Evolutionary conservation across 2,797 vertebrate genomes (phyloP), one percentile per base, ranked within the genome.

Genomic region (Cichlasoma orientale): DNA sequence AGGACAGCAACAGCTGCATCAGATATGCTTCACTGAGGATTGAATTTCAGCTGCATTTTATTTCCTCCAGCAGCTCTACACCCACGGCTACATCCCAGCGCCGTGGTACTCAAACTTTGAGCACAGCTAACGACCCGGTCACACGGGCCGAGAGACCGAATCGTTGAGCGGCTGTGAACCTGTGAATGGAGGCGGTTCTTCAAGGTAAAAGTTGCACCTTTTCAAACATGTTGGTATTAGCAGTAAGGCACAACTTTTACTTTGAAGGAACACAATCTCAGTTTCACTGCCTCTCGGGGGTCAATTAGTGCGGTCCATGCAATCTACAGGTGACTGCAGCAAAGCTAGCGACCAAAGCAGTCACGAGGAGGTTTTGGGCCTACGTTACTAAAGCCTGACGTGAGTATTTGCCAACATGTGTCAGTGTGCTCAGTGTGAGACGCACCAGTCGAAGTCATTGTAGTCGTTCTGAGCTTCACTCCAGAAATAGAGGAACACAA

Each of bases 371-470:
- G 3, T 11, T 0, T 63, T 7, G 44, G 61, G 44, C 13, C 14
- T 25, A 36, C 25, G 14, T 1, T 47, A 25, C 61, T 0, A 41
- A 47, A 4, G 38, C 9, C 19, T 50, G 27, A 29, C 19, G 44
- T 63, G 33, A 50, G 57, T 6, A 1, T n/a, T 23, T 58, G 29
- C 3, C 13, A 11, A 23, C 1, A 19, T 41, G 25, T 3, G 16
- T 31, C 25, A 25, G 72, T n/a, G 4, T 18, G 14, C 52, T 31
- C 6, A 1, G 14, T 33, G 13, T 73, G 38, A 57, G 18, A 79
- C 97, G 92, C 83, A 99, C 97, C 97, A 98, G 90, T 99, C 96
- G 88, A 98, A 98, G 90, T 95, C 93, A 5, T 95, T 94, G 93
- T 98, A 98, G 92, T 99, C 97, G 9, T 99, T 99, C 94, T 96